phyloP scores from a whole-genome alignment of 2,888 invertebrate species.

The Endomychus coccineus region DNA sequence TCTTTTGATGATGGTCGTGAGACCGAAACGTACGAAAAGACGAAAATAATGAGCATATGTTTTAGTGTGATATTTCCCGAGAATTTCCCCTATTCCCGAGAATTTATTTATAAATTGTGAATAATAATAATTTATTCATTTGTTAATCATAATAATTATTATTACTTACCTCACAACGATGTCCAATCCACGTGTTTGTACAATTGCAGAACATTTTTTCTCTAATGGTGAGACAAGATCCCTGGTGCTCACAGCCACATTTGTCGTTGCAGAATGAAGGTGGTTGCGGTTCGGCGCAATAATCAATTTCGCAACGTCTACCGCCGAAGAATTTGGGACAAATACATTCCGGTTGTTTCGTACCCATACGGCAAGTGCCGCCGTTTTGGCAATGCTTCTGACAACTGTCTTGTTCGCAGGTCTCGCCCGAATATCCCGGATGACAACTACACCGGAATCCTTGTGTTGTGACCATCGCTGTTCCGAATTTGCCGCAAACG shows the following conservation, averaged over 20 bases:
- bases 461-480: slow-evolving; percentile 26
- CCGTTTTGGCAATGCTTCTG: slow-evolving; percentile 53
- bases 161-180: slow-evolving; percentile 47
- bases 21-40: too few species aligned
- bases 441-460: slow-evolving; percentile 43
- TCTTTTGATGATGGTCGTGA: too few species aligned
- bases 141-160: too few species aligned
- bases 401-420: slow-evolving; percentile 55
- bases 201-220: slow-evolving; percentile 51
- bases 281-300: slow-evolving; percentile 43
- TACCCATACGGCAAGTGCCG: slow-evolving; percentile 43
- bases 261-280: slow-evolving; percentile 16
- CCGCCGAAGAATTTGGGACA: slow-evolving; percentile 46
- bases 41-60: too few species aligned
- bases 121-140: too few species aligned
- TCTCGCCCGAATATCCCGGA: slow-evolving; percentile 49
- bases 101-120: too few species aligned
- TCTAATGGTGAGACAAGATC: slow-evolving; percentile 45
- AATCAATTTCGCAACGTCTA: slow-evolving; percentile 47
- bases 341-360: slow-evolving; percentile 42
- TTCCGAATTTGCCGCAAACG: slow-evolving; percentile 34
- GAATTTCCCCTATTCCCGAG: too few species aligned
- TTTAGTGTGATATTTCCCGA: too few species aligned
- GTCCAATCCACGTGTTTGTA: slow-evolving; percentile 49
- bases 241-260: slow-evolving; percentile 30